phyloP scores from a whole-genome alignment of 1,140 invertebrate species.

The Drosophila fuyamai region DNA sequence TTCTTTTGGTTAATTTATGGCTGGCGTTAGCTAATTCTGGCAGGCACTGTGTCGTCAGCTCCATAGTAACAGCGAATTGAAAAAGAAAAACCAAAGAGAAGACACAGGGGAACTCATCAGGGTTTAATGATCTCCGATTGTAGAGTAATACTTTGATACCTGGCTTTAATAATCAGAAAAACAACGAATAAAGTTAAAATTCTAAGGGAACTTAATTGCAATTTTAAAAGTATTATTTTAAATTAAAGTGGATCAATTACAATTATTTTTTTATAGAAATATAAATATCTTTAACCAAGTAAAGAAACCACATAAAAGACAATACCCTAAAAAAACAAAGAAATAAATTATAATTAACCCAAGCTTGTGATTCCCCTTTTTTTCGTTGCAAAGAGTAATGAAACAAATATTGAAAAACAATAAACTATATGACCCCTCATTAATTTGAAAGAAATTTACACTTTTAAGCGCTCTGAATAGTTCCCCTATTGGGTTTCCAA shows the following conservation, averaged over 20 bases:
- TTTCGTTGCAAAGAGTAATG: not conserved
- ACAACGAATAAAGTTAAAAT: too few species aligned
- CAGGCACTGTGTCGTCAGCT: slow-evolving; percentile 28
- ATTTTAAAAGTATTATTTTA: too few species aligned
- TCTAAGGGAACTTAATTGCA: too few species aligned
- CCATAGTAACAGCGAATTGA: slow-evolving; percentile 18
- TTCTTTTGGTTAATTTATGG: slow-evolving; percentile 55
- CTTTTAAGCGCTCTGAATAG: slow-evolving; percentile 5
- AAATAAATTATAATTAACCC: not conserved
- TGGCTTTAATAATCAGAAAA: too few species aligned
- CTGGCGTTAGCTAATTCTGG: slow-evolving; percentile 65
- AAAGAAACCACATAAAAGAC: too few species aligned
- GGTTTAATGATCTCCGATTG: slow-evolving; percentile 12
- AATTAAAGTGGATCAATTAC: too few species aligned
- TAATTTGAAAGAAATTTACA: not conserved
- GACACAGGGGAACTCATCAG: not conserved
- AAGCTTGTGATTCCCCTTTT: not conserved
- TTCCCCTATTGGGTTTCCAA: slow-evolving; percentile 9
- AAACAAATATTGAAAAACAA: not conserved
- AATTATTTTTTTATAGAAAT: too few species aligned
- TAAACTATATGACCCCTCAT: not conserved
- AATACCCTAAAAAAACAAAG: too few species aligned
- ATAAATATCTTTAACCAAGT: too few species aligned
- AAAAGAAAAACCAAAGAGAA: not conserved
- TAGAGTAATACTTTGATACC: not conserved